phyloP scores from a whole-genome alignment of 2,888 invertebrate genomes.

The Tanytarsus gracilentus region DNA sequence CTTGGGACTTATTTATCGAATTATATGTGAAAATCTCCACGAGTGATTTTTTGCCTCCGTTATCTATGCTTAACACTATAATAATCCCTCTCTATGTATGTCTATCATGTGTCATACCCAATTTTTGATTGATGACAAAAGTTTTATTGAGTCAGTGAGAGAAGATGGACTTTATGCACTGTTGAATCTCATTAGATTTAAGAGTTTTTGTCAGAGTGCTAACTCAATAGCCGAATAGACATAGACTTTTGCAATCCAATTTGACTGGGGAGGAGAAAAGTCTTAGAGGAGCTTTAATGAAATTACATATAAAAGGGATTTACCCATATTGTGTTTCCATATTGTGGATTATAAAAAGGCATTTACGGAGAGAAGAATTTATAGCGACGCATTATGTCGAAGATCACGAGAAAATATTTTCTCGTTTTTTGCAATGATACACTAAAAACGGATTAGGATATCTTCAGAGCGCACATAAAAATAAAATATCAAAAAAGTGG shows the following conservation, averaged over 20 bases:
- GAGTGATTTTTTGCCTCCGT: too few species aligned
- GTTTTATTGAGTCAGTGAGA: neutral
- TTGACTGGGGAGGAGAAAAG: neutral
- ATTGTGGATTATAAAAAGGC: conserved; percentile 13
- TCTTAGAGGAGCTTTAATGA: neutral
- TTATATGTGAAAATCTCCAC: too few species aligned
- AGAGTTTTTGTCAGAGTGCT: neutral
- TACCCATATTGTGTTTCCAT: neutral
- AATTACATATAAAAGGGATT: neutral
- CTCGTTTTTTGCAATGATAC: neutral
- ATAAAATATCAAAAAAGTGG: neutral
- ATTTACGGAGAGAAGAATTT: neutral
- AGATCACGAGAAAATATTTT: neutral
- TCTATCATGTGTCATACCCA: neutral
- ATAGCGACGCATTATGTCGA: conserved; percentile 8
- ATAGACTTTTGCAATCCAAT: neutral
- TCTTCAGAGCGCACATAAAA: neutral
- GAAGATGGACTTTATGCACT: neutral
- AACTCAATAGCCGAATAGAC: neutral
- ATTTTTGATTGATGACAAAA: conserved; percentile 2
- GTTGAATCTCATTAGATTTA: neutral
- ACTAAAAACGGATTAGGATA: neutral
- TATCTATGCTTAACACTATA: too few species aligned
- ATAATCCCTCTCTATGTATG: too few species aligned
- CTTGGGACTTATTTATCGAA: too few species aligned